Conservation (phyloP, 2,113 vertebrate genomes). For the Equus przewalskii region DNA sequence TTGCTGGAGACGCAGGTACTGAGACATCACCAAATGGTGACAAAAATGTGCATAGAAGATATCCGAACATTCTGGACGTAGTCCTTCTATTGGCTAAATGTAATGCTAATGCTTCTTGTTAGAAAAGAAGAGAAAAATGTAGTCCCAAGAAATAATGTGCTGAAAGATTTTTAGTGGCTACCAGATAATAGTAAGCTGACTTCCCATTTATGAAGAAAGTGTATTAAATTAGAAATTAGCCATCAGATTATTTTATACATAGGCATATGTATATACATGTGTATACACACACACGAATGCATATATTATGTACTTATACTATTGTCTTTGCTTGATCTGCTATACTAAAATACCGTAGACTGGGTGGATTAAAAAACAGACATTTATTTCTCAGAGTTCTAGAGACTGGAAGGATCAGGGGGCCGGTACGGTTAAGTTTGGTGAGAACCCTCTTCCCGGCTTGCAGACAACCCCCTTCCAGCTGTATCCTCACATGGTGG, state of each 20-base stretch:
- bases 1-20: neutral
- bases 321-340: too few species aligned
- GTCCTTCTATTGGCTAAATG: neutral
- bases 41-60: neutral
- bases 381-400: neutral
- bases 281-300: neutral
- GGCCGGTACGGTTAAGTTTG: fast-evolving
- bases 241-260: neutral
- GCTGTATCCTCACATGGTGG: too few species aligned
- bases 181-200: neutral
- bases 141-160: neutral
- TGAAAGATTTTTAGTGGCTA: neutral
- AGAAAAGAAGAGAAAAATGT: neutral
- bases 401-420: neutral
- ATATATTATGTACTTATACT: neutral
- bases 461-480: fast-evolving
- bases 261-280: neutral
- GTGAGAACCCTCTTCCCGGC: neutral
- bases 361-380: neutral
- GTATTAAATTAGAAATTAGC: neutral
- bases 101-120: neutral
- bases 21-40: neutral
- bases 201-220: neutral
- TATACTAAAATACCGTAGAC: neutral
- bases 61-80: neutral